Evolutionary conservation across 2,113 vertebrate genomes (phyloP), one percentile per base, ranked within the genome.

Genomic region (Catharus fuscescens): DNA sequence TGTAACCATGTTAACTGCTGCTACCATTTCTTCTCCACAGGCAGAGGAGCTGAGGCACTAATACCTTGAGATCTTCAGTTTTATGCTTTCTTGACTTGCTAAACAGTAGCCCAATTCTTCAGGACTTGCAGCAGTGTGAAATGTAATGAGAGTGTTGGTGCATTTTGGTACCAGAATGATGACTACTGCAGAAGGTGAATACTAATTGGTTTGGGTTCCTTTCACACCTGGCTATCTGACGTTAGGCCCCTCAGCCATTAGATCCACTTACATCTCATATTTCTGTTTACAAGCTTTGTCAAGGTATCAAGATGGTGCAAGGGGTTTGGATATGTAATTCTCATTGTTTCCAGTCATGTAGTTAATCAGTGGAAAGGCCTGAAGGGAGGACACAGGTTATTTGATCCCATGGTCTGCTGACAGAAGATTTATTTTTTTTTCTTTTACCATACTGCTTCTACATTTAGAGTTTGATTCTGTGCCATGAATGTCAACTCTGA

Each of bases 101-200:
- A 10, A 73, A 47, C 40, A 66, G 50, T 18, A 90, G 10, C 76
- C 34, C 18, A 17, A 6, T 18, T 90, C 71, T 86, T 62, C 72
- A 70, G 34, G 72, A 85, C 42, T 88, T 72, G 19, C 56, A 50
- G n/a, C 9, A 11, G 42, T 0, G 5, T 65, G 42, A 73, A 74
- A 80, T 50, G 29, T 69, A 21, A 80, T 28, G 29, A 76, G 38
- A 23, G 54, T 14, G 14, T 32, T 66, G 31, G 25, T 83, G 57
- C 31, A 3, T 62, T 92, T 88, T 80, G 42, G 25, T 64, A 25
- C 71, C 1, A 10, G 60, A 74, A 81, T 19, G 31, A 95, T 91
- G 93, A 40, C 91, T 71, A 3, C 88, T 59, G 14, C 20, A 74
- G 72, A 93, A 92, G 95, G 91, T 93, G 82, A 92, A 69, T 77